Base-by-base conservation (phyloP, 2,797 vertebrate species). In the Falco concolor region DNA sequence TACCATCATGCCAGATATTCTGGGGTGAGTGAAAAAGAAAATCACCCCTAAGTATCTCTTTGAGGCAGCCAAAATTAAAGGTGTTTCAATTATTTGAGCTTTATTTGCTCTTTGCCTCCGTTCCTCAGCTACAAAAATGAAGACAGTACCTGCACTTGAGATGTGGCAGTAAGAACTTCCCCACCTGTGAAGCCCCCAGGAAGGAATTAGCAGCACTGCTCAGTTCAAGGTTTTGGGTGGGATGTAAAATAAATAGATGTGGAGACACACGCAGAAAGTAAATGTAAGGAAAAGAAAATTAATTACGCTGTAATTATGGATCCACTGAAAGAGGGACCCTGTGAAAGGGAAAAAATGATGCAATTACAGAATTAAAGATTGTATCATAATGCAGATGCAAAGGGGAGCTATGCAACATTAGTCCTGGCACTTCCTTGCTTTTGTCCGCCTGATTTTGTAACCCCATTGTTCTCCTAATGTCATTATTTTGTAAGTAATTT, bases 301-400 rank as follows among this genome's bases (percentile, higher is more conserved):
- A 96, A 89, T 92, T 84, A 73, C 67, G 36, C 84, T 57, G 90
- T 80, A 89, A 96, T 79, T 79, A 95, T 69, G 45, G 53, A 69
- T 56, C 76, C 44, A 78, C 36, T 77, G 74, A 83, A 95, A 95
- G 61, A 82, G 25, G n/a, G 77, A 57, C 45, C 60, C 75, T 52
- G 60, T 80, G 65, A 88, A 91, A 92, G 70, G 59, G 59, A 79
- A 92, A 94, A 96, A 94, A 91, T 69, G 38, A 89, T 68, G 81
- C 72, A 94, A 95, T 80, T 87, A 79, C 34, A 77, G 78, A 91
- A 90, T 93, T 91, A 96, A 94, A 96, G 91, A 96, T 88, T 89
- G 80, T 89, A 93, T 94, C 91, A 95, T 79, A 86, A 89, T 69
- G 72, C 91, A 92, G 89, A 95, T 76, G 91, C 80, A 91, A 76